Conservation (phyloP, 2,797 vertebrate genomes). For the Coluber constrictor region DNA sequence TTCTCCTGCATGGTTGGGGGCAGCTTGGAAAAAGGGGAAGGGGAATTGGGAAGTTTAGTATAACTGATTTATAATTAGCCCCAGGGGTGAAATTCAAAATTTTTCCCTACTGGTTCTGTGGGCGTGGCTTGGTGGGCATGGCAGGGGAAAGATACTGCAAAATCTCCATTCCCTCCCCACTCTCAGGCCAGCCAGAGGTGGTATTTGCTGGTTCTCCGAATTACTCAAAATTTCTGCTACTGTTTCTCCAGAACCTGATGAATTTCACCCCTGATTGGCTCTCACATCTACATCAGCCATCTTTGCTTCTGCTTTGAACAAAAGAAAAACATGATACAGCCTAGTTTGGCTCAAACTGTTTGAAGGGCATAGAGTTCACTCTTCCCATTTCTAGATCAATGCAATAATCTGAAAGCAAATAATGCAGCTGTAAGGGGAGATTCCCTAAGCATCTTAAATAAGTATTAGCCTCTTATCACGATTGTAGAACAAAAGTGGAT, state of each 20-base stretch:
- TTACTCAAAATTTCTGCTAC: too few species aligned
- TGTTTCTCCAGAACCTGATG: too few species aligned
- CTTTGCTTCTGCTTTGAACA: background rate
- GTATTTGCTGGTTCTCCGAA: too few species aligned
- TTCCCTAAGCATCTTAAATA: background rate
- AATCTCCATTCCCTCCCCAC: too few species aligned
- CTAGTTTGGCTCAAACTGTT: background rate
- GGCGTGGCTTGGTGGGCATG: too few species aligned
- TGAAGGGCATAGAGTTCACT: background rate
- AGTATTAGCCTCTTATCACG: too few species aligned
- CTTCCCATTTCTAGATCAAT: background rate
- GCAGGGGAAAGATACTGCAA: too few species aligned
- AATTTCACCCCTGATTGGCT: background rate
- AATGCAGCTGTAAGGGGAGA: background rate
- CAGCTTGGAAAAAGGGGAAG: background rate
- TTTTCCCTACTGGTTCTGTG: too few species aligned
- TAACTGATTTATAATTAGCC: background rate
- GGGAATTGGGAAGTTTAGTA: background rate
- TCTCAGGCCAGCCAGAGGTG: too few species aligned
- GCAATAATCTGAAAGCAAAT: background rate
- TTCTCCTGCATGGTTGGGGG: background rate
- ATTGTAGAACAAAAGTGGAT: background rate
- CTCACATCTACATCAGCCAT: background rate
- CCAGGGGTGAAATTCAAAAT: background rate
- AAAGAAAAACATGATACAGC: background rate